Base-by-base conservation (phyloP, 2,888 invertebrate species). In the Luperina testacea region DNA sequence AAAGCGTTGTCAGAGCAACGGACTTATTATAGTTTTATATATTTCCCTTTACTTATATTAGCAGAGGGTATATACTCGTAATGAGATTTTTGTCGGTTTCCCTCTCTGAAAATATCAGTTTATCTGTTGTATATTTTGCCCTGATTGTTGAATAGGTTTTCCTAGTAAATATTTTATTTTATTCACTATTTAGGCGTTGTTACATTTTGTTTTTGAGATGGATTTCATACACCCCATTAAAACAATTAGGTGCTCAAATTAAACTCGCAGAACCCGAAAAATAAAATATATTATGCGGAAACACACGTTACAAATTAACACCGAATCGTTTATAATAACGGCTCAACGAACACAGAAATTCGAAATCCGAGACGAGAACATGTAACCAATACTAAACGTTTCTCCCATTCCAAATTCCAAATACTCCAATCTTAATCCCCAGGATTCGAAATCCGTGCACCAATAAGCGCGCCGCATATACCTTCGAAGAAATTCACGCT, bases 391-490 rank as follows among this genome's bases (percentile, higher is more conserved):
- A 63, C 67, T 69, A 64, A 72, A 73, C 86, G 82, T 65, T 71
- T 27, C 64, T 45, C 17, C 42, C 64, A 63, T 75, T 75, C 71
- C 24, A 59, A 75, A 78, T 69, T 68, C 72, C 65, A 70, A 80
- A 83, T 83, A 64, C 83, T 59, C 51, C n/a, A 74, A 67, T 74
- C 69, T 83, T 82, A 82, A 80, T 83, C 77, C 64, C 57, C 63
- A 64, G 27, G n/a, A 84, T 76, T 67, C 27, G 72, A 75, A 83
- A 84, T 63, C 64, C 72, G 68, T 75, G 83, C 82, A 84, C 64
- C 74, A 72, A 77, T 77, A 45, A 81, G 67, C 72, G 42, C 20
- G 38, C 73, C 74, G 42, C 70, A 61, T 63, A 61, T 75, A 65
- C 27, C 38, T 32, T 48, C 32, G 48, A 51, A 53, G 72, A 75